A percentile compares a stretch with the other conserved stretches of the same genome.
Conservation (phyloP, 1,140 invertebrate species). For the Zaprionus gabonicus region DNA sequence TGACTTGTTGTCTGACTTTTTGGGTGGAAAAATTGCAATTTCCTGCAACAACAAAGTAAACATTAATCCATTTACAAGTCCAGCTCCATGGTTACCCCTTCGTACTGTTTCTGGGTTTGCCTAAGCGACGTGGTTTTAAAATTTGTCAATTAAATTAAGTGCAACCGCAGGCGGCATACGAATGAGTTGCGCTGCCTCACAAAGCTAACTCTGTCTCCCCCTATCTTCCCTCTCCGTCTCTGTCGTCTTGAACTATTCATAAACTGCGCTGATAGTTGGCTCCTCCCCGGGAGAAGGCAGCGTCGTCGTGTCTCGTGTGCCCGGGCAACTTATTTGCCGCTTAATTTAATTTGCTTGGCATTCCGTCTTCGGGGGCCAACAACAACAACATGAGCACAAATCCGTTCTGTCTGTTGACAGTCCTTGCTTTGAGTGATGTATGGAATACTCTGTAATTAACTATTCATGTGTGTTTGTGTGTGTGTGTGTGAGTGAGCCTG, state of each 20-base stretch:
- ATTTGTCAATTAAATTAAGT: conserved; percentile 84
- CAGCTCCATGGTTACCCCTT: conserved; percentile 11
- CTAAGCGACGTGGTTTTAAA: conserved; percentile 81
- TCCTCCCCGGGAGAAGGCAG: not conserved
- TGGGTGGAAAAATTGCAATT: conserved; percentile 77
- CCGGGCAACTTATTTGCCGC: conserved; percentile 75
- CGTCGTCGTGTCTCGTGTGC: conserved; percentile 31
- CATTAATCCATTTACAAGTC: conserved; percentile 79
- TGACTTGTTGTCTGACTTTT: conserved; percentile 79
- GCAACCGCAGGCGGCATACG: conserved; percentile 81
- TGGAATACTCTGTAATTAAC: conserved; percentile 80
- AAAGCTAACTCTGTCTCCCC: conserved; percentile 4
- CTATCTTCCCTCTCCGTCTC: not conserved
- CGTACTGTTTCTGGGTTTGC: conserved; percentile 34
- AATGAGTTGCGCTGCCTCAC: conserved; percentile 57
- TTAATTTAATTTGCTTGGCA: conserved; percentile 81
- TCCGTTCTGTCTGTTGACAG: conserved; percentile 10
- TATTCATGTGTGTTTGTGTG: conserved; percentile 64
- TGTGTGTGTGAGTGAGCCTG: not conserved
- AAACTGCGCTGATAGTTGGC: conserved; percentile 72
- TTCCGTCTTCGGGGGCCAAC: conserved; percentile 50
- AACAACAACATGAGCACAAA: conserved; percentile 36
- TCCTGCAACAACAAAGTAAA: conserved; percentile 81
- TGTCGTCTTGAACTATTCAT: conserved; percentile 75
- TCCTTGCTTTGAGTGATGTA: conserved; percentile 74